Evolutionary conservation across 2,113 vertebrate species (phyloP).

Genomic region (Clinocottus analis): DNA sequence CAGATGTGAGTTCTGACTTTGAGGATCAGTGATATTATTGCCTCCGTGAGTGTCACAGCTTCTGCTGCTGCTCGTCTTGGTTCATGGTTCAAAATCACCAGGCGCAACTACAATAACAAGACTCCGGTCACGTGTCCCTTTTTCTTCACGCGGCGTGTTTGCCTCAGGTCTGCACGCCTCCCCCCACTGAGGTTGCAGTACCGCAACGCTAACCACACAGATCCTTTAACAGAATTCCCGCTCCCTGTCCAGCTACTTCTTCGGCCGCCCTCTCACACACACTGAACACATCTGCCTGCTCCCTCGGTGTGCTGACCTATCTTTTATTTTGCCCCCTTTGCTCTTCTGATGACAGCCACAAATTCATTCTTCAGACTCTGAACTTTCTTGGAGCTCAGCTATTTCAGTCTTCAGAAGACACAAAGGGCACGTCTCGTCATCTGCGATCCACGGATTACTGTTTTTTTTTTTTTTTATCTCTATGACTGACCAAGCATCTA

Average conservation of each 20-base stretch:
- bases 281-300: neutral
- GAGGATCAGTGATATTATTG: neutral
- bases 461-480: slow-evolving; percentile 11
- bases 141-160: neutral
- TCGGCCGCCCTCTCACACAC: neutral
- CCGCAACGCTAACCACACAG: neutral
- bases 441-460: slow-evolving; percentile 32
- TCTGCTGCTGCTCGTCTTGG: neutral
- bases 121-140: neutral
- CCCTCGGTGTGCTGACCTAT: neutral
- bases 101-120: neutral
- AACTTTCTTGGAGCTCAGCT: slow-evolving; percentile 21
- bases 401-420: slow-evolving; percentile 35
- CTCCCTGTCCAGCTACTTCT: neutral
- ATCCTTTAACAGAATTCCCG: neutral
- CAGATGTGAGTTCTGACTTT: neutral
- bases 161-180: neutral
- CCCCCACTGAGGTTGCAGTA: neutral
- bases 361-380: slow-evolving; percentile 11
- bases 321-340: slow-evolving; percentile 15
- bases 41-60: neutral
- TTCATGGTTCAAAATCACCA: neutral
- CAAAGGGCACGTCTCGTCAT: slow-evolving; percentile 22
- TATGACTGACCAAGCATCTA: slow-evolving; percentile 33
- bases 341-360: slow-evolving; percentile 14